A percentile compares a stretch with the other conserved stretches of the same genome.
These are phyloP conservation scores for Yponomeuta plumbellus DNA, from an alignment of 2,888 invertebrate species.

Conservation along the genomic window DNA sequence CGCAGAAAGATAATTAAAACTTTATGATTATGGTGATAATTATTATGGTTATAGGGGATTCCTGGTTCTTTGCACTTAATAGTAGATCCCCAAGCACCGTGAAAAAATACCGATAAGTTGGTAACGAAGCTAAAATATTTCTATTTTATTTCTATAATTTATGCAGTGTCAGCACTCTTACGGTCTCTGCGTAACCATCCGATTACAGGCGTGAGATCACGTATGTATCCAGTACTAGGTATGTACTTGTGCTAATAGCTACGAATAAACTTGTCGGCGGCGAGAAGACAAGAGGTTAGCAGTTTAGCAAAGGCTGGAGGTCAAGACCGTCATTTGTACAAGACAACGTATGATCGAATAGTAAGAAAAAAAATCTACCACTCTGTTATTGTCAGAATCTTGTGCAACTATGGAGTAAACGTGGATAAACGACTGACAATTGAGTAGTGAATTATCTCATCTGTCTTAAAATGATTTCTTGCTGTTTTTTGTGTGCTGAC, in stretches of 20 bases:
- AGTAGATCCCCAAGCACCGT: too few relatives aligned
- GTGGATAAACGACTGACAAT: not conserved
- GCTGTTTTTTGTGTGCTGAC: not conserved
- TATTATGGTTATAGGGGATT: too few relatives aligned
- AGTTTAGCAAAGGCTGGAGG: slow-evolving; percentile 1
- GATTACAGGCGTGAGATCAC: too few relatives aligned
- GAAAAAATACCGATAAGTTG: too few relatives aligned
- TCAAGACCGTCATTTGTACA: slow-evolving; percentile 1
- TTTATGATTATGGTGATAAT: too few relatives aligned
- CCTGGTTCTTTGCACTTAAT: too few relatives aligned
- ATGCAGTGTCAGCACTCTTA: too few relatives aligned
- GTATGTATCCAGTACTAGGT: too few relatives aligned
- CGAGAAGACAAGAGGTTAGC: not conserved
- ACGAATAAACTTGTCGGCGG: not conserved
- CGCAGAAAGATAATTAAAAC: too few relatives aligned
- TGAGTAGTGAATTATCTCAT: not conserved
- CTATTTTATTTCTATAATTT: too few relatives aligned
- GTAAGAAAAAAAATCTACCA: not conserved
- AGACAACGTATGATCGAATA: not conserved
- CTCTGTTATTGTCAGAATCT: not conserved
- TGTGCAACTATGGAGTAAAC: not conserved
- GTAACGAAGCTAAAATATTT: too few relatives aligned
- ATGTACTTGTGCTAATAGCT: not conserved
- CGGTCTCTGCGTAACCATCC: too few relatives aligned
- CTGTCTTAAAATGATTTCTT: not conserved